Evolutionary conservation across 2,888 invertebrate species (phyloP).

Genomic region (Liopterus haemorrhoidalis): DNA sequence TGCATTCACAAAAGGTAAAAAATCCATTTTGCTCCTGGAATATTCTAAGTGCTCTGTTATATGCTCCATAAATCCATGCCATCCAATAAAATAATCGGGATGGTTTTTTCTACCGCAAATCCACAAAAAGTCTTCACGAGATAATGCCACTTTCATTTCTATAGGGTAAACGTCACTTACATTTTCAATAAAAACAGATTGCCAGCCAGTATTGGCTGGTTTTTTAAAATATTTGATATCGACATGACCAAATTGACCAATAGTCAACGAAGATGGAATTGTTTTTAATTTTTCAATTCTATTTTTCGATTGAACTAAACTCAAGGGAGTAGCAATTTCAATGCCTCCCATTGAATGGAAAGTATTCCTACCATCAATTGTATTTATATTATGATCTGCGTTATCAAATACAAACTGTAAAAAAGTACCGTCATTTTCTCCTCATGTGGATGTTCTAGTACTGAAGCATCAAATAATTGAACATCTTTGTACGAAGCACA

Average conservation of each 20-base stretch:
- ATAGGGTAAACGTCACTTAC: too few relatives aligned
- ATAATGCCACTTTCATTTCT: too few relatives aligned
- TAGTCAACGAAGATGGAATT: too few relatives aligned
- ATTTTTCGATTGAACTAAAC: too few relatives aligned
- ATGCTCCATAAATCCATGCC: slow-evolving; percentile 31
- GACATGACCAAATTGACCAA: too few relatives aligned
- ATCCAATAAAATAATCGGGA: too few relatives aligned
- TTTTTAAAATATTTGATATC: too few relatives aligned
- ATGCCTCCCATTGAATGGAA: slow-evolving; percentile 28
- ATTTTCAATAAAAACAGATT: too few relatives aligned
- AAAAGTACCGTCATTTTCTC: neutral
- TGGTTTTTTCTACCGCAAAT: too few relatives aligned
- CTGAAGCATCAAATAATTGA: slow-evolving; percentile 19
- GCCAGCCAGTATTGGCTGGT: too few relatives aligned
- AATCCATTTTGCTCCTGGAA: slow-evolving; percentile 6
- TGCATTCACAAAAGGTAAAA: slow-evolving; percentile 27
- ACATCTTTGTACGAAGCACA: slow-evolving; percentile 21
- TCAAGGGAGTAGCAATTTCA: slow-evolving; percentile 22
- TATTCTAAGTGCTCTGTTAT: slow-evolving; percentile 13
- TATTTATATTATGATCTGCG: slow-evolving; percentile 21
- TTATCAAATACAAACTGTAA: slow-evolving; percentile 26
- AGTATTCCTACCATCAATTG: slow-evolving; percentile 20
- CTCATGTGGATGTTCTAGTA: slow-evolving; percentile 11
- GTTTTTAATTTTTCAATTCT: too few relatives aligned
- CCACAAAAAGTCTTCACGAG: too few relatives aligned